A percentile compares a stretch with the other conserved stretches of the same genome.
These are phyloP conservation scores for Ciconia nigra DNA, from an alignment of 2,797 vertebrate species.

Conservation along the genomic window DNA sequence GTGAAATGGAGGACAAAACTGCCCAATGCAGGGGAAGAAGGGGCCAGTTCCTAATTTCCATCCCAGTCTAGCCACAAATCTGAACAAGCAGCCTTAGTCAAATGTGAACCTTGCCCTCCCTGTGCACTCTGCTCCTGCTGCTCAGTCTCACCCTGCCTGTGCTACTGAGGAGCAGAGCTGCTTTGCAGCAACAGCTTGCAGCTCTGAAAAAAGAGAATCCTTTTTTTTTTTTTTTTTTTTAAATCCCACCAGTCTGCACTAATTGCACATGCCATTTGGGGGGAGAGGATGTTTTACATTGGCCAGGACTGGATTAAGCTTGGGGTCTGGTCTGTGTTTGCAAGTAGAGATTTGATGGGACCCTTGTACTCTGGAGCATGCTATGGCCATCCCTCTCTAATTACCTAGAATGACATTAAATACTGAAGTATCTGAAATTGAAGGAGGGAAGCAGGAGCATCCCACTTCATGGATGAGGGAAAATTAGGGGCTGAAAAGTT, in stretches of 20 bases:
- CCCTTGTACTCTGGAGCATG: background rate
- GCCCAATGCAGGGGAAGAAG: slow-evolving; percentile 26
- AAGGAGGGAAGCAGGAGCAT: background rate
- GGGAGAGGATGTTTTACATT: background rate
- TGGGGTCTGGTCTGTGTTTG: background rate
- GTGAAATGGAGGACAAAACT: slow-evolving; percentile 39
- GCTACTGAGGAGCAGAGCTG: background rate
- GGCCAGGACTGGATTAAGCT: background rate
- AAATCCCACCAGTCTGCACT: background rate
- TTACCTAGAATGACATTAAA: background rate
- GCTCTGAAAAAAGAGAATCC: background rate
- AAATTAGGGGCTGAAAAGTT: background rate
- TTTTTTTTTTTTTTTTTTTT: no score
- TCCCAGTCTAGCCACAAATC: slow-evolving; percentile 20
- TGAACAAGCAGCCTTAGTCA: slow-evolving; percentile 26
- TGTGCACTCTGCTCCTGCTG: background rate
- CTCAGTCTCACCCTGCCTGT: background rate
- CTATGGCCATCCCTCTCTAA: background rate
- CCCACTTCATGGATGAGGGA: background rate
- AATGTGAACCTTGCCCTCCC: background rate
- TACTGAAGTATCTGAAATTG: background rate
- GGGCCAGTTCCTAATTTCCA: slow-evolving; percentile 40
- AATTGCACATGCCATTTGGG: background rate
- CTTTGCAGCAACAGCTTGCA: background rate
- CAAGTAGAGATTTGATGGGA: background rate